phyloP scores from a whole-genome alignment of 2,113 vertebrate genomes.

The Halcyon malimbica region DNA sequence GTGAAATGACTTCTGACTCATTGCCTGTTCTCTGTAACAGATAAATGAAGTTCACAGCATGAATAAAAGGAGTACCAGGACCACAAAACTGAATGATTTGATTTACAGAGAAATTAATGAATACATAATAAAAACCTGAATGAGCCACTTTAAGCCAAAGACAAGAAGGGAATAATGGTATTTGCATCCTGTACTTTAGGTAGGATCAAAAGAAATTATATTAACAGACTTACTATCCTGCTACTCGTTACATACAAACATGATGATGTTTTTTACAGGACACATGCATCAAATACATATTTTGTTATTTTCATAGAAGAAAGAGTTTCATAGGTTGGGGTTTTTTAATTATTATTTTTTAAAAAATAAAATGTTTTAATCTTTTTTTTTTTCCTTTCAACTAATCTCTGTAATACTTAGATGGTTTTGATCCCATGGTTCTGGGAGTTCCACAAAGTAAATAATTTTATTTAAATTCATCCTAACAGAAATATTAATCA shows the following conservation, averaged over 20 bases:
- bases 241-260: neutral
- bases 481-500: neutral
- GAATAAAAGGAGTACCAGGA: neutral
- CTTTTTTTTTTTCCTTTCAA: neutral
- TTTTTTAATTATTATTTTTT: neutral
- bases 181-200: neutral
- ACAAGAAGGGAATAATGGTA: neutral
- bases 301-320: neutral
- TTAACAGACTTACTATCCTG: neutral
- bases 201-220: neutral
- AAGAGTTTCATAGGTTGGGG: fast-evolving
- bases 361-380: neutral
- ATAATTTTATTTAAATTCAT: neutral
- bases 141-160: neutral
- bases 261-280: neutral
- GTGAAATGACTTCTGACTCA: neutral
- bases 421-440: neutral
- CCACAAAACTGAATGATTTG: neutral
- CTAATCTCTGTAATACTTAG: neutral
- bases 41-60: neutral
- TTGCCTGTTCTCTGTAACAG: neutral
- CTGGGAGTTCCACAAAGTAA: neutral
- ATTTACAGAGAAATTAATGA: neutral
- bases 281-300: neutral
- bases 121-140: neutral